A percentile compares a stretch with the other conserved stretches of the same genome.
These are phyloP conservation scores for Halcyon badia DNA, from an alignment of 2,797 vertebrate species.

Conservation along the genomic window DNA sequence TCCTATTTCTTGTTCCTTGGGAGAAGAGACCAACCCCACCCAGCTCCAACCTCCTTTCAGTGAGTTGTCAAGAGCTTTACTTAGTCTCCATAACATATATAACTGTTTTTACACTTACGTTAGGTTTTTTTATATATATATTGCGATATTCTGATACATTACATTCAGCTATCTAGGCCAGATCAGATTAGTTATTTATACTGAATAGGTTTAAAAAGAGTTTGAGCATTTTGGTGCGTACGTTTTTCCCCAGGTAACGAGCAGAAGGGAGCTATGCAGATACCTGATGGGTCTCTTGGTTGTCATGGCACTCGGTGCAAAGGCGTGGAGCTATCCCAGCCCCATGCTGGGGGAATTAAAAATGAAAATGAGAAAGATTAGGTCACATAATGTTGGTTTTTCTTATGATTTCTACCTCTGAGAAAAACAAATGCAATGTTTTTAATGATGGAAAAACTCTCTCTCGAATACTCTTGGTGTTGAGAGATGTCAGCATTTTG, in stretches of 20 bases:
- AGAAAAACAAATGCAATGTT: slow-evolving; percentile 22
- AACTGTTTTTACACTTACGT: background rate
- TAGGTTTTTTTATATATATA: background rate
- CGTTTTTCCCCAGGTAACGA: slow-evolving; percentile 51
- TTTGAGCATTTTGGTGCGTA: background rate
- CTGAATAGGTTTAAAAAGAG: slow-evolving; percentile 47
- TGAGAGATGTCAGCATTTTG: slow-evolving; percentile 36
- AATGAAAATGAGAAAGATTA: slow-evolving; percentile 47
- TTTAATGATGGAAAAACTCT: background rate
- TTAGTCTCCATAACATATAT: background rate
- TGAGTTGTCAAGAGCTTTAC: background rate
- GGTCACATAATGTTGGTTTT: slow-evolving; percentile 17
- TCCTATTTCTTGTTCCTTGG: too few species aligned
- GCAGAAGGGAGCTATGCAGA: slow-evolving; percentile 15
- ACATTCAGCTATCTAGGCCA: slow-evolving; percentile 60
- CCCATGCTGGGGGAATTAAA: slow-evolving; percentile 18
- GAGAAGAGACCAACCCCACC: too few species aligned
- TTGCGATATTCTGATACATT: background rate
- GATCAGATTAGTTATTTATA: slow-evolving; percentile 60
- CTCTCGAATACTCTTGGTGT: background rate
- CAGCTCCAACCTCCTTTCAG: too few species aligned
- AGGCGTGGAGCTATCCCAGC: background rate
- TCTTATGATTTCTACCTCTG: slow-evolving; percentile 6
- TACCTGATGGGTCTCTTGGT: slow-evolving; percentile 28
- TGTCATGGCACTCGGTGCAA: slow-evolving; percentile 7